Evolutionary conservation across 2,888 invertebrate genomes (phyloP).

Genomic region (Dicyrtoma fusca): DNA sequence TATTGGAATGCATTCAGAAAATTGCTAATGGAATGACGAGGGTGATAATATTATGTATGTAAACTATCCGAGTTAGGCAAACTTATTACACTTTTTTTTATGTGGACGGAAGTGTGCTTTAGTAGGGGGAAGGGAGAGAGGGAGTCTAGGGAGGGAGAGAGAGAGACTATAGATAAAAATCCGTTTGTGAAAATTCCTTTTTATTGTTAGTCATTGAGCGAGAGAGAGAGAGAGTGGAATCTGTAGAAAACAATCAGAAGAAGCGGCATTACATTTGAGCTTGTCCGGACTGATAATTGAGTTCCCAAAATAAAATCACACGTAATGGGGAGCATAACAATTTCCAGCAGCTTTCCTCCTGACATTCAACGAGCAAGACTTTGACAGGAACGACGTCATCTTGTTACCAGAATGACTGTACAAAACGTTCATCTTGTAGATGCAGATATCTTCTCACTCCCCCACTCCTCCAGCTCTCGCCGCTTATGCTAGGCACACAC

Average conservation of each 20-base stretch:
- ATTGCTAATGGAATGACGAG: too few species aligned
- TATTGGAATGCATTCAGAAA: too few species aligned
- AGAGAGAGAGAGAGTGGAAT: not conserved
- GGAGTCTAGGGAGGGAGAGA: not conserved
- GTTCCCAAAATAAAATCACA: constrained; percentile 33
- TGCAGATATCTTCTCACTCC: too few species aligned
- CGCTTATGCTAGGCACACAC: too few species aligned
- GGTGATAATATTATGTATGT: too few species aligned
- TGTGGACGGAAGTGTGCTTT: too few species aligned
- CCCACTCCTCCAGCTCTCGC: too few species aligned
- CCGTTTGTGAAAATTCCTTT: constrained; percentile 22
- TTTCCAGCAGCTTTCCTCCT: constrained; percentile 12
- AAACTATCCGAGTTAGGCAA: too few species aligned
- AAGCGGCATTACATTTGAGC: constrained; percentile 11
- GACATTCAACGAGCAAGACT: not conserved
- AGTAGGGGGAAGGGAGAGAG: not conserved
- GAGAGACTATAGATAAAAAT: too few species aligned
- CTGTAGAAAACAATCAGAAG: constrained; percentile 22
- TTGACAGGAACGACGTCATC: constrained; percentile 31
- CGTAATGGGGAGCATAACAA: constrained; percentile 32
- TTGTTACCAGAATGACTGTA: constrained; percentile 17
- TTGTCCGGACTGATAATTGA: constrained; percentile 24
- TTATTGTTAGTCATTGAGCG: constrained; percentile 2
- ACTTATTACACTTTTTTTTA: too few species aligned
- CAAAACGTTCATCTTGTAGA: too few species aligned